Base-by-base conservation (phyloP, 1,140 invertebrate species). In the Drosophila kohkoa region DNA sequence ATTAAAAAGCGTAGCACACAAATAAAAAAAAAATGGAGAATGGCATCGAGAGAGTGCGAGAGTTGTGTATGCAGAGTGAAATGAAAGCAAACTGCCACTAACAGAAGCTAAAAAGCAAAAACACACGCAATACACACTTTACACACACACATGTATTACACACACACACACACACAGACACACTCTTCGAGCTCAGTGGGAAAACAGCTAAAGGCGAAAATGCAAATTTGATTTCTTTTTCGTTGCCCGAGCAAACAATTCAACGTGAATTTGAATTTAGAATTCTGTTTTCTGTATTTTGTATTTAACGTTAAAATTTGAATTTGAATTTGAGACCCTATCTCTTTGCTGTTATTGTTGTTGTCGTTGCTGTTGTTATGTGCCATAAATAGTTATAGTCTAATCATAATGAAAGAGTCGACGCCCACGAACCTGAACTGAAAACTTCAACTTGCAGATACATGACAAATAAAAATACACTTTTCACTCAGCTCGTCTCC, bases 141-240 rank as follows among this genome's bases (percentile, higher is more conserved):
- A 30, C 35, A 35, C 13, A 46, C 8, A 28, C 25, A 30, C 58
- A 20, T n/a, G n/a, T n/a, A n/a, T 16, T 16, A 52, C 1, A 48
- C 49, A 16, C 16, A 71, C 43, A 2, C 20, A 46, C n/a, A 45
- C 57, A 8, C 25, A 46, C 43, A 60, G 5, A 38, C 38, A 38
- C 16, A 46, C 41, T 30, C 38, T 25, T 43, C 35, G 11, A 10
- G 30, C 30, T 5, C 54, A 52, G 38, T 46, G 52, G 5, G 49
- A 58, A 63, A 66, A 68, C 55, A 68, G 70, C 70, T 52, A 11
- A 73, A 51, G 64, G 70, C 70, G 16, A 60, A 73, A 67, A 73
- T 67, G 70, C 70, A 60, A 73, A 67, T 73, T 73, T 35, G 28
- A 59, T 58, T 73, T 67, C 30, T 48, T 32, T 11, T 43, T 57